Percentiles rank a stretch among this genome's conserved stretches.
Evolutionary conservation across 2,888 invertebrate genomes (phyloP).

Genomic region (Sepioteuthis lessoniana): DNA sequence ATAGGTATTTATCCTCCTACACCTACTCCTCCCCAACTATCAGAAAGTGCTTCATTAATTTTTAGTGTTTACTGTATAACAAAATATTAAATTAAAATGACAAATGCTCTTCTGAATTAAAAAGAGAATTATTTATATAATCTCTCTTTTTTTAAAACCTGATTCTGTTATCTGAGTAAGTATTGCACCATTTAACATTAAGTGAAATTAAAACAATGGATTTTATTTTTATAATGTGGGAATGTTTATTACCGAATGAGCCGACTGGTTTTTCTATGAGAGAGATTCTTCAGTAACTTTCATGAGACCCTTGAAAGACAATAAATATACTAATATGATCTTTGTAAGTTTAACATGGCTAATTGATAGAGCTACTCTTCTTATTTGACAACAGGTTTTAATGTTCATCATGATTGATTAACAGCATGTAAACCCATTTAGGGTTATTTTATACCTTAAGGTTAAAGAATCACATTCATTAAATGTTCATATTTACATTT

Average conservation of each 20-base stretch:
- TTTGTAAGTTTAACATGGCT: neutral
- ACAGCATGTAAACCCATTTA: no score
- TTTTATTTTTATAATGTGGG: neutral
- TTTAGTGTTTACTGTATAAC: no score
- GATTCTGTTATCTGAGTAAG: neutral
- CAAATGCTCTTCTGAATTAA: neutral
- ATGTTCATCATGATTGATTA: no score
- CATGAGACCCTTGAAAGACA: neutral
- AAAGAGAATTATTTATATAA: neutral
- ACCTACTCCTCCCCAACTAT: no score
- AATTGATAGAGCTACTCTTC: no score
- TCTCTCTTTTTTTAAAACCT: neutral
- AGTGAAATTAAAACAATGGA: constrained; percentile 5
- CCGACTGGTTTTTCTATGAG: neutral
- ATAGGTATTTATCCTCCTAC: no score
- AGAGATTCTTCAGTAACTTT: neutral
- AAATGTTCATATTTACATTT: no score
- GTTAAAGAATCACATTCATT: no score
- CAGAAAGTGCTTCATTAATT: no score
- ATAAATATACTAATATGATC: neutral
- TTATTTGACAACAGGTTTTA: no score
- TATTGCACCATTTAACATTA: neutral
- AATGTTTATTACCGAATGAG: neutral
- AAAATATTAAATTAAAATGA: neutral
- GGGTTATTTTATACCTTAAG: no score